Evolutionary conservation across 2,888 invertebrate species (phyloP).

Genomic region (Cinara cedri): DNA sequence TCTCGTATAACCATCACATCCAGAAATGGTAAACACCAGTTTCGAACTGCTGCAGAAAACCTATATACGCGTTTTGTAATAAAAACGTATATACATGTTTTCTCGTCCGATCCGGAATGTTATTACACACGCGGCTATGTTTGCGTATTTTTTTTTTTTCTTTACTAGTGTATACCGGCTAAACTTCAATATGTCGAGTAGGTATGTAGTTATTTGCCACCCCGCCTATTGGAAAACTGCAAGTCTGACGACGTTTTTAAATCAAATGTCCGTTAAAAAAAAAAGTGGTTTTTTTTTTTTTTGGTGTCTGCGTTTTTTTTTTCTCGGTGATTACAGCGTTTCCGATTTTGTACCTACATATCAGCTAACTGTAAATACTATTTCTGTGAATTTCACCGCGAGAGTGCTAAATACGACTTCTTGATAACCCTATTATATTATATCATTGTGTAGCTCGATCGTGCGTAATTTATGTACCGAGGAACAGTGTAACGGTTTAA

Average conservation of each 20-base stretch:
- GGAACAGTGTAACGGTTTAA: too few species aligned
- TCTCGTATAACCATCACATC: constrained; percentile 24
- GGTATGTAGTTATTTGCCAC: neutral
- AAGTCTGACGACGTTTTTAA: neutral
- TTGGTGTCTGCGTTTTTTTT: too few species aligned
- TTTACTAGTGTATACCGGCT: neutral
- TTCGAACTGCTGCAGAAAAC: neutral
- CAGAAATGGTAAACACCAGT: constrained; percentile 45
- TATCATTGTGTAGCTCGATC: too few species aligned
- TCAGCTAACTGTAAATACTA: too few species aligned
- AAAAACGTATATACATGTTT: constrained; percentile 39
- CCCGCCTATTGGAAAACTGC: neutral
- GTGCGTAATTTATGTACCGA: too few species aligned
- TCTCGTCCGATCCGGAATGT: constrained; percentile 13
- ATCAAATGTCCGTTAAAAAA: neutral
- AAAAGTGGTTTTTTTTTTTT: too few species aligned
- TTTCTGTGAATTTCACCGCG: too few species aligned
- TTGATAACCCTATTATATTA: too few species aligned
- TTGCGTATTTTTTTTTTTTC: neutral
- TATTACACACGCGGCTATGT: neutral
- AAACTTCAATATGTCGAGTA: neutral
- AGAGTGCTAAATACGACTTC: too few species aligned
- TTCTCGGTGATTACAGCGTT: too few species aligned
- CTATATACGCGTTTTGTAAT: constrained; percentile 29
- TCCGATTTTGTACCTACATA: too few species aligned